Evolutionary conservation across 2,113 vertebrate species (phyloP).

Genomic region (Lophius piscatorius): DNA sequence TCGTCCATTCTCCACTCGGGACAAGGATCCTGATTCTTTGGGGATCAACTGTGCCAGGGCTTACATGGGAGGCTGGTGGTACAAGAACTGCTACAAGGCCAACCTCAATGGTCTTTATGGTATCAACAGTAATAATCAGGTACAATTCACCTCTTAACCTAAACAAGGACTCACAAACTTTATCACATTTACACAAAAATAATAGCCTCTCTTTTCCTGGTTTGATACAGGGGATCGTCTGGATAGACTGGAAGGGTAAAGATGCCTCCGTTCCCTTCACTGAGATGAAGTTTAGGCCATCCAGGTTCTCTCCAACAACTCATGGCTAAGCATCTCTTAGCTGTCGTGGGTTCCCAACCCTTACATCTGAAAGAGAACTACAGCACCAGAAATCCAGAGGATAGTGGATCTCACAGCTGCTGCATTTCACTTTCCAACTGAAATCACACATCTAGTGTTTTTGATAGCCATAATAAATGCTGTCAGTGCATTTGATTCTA

Average conservation of each 20-base stretch:
- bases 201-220: constrained; percentile 7
- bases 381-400: constrained; percentile 19
- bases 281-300: constrained; percentile 93
- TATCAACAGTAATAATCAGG: constrained; percentile 87
- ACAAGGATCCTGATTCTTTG: constrained; percentile 83
- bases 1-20: constrained; percentile 88
- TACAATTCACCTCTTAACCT: constrained; percentile 37
- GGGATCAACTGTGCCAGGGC: constrained; percentile 86
- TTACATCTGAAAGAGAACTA: constrained; percentile 16
- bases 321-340: constrained; percentile 63
- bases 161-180: not conserved
- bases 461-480: constrained; percentile 13
- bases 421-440: constrained; percentile 25
- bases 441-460: constrained; percentile 29
- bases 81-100: constrained; percentile 92
- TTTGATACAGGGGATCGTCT: constrained; percentile 87
- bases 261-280: constrained; percentile 90
- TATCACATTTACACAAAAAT: not conserved
- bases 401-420: constrained; percentile 17
- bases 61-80: constrained; percentile 95
- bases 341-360: not conserved
- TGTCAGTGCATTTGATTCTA: constrained; percentile 21
- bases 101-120: constrained; percentile 92
- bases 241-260: constrained; percentile 95
- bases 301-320: constrained; percentile 71